Evolutionary conservation across 2,888 invertebrate genomes (phyloP).

Genomic region (Leucophenga maculata): DNA sequence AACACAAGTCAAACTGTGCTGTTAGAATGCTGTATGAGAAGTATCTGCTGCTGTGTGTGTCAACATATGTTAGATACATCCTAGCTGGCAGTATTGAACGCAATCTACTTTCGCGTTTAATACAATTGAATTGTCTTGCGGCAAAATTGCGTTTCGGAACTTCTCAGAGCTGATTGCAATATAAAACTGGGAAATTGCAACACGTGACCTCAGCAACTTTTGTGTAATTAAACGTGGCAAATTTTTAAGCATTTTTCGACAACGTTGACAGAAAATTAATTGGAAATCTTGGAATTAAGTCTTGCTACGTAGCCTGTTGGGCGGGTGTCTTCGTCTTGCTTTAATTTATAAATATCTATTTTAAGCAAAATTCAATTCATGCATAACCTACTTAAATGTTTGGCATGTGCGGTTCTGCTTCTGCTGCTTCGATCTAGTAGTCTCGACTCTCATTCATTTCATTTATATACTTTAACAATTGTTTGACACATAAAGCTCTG

Average conservation of each 20-base stretch:
- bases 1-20: slow-evolving; percentile 6
- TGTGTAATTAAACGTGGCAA: slow-evolving; percentile 18
- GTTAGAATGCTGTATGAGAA: not conserved
- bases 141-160: not conserved
- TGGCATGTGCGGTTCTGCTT: not conserved
- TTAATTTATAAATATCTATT: not conserved
- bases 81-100: not conserved
- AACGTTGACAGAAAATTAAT: slow-evolving; percentile 64
- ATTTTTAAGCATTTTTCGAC: slow-evolving; percentile 36
- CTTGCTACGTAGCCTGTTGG: too few relatives aligned
- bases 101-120: not conserved
- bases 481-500: slow-evolving; percentile 60
- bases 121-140: slow-evolving; percentile 6
- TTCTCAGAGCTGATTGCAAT: too few relatives aligned
- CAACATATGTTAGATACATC: slow-evolving; percentile 4
- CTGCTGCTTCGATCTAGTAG: not conserved
- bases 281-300: slow-evolving; percentile 53
- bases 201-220: slow-evolving; percentile 41
- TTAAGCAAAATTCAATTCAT: not conserved
- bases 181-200: slow-evolving; percentile 40
- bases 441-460: not conserved
- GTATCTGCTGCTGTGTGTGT: not conserved
- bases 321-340: not conserved
- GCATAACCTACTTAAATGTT: not conserved
- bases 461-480: slow-evolving; percentile 38